These are phyloP conservation scores for Oscheius onirici DNA, from an alignment of 2,888 invertebrate species.

Conservation along the genomic window DNA sequence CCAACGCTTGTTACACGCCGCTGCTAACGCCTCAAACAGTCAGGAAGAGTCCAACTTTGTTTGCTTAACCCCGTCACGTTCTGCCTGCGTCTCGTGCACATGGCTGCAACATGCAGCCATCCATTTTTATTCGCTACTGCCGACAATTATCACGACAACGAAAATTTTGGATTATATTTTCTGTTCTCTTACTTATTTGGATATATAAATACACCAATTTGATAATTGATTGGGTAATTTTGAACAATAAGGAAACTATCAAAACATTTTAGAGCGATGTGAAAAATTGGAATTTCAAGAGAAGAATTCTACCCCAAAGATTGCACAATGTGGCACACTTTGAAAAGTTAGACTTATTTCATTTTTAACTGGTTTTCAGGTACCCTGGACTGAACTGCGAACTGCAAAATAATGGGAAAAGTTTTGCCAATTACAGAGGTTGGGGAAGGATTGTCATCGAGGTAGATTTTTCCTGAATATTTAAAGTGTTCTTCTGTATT, in stretches of 20 bases:
- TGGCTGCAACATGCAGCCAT: not conserved
- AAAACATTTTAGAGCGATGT: constrained; percentile 25
- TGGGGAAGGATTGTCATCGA: constrained; percentile 16
- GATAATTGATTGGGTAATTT: constrained; percentile 25
- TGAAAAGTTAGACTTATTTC: constrained; percentile 6
- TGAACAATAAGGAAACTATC: not conserved
- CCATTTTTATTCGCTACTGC: not conserved
- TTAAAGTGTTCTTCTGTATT: not conserved
- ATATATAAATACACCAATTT: constrained; percentile 14
- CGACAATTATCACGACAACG: not conserved
- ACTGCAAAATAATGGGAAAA: not conserved
- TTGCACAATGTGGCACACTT: not conserved
- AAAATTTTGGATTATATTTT: not conserved
- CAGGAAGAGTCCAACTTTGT: not conserved
- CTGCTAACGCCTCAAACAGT: too few species aligned
- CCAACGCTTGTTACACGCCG: too few species aligned
- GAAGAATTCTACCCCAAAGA: not conserved
- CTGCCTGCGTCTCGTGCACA: not conserved
- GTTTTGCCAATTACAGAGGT: constrained; percentile 8
- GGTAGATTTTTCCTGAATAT: not conserved
- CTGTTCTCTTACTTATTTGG: not conserved
- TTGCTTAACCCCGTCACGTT: constrained; percentile 9
- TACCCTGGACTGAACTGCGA: not conserved
- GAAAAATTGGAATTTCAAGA: constrained; percentile 3
- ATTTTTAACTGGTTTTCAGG: not conserved